These are phyloP conservation scores for Spea bombifrons DNA, from an alignment of 2,113 vertebrate genomes.

Conservation along the genomic window DNA sequence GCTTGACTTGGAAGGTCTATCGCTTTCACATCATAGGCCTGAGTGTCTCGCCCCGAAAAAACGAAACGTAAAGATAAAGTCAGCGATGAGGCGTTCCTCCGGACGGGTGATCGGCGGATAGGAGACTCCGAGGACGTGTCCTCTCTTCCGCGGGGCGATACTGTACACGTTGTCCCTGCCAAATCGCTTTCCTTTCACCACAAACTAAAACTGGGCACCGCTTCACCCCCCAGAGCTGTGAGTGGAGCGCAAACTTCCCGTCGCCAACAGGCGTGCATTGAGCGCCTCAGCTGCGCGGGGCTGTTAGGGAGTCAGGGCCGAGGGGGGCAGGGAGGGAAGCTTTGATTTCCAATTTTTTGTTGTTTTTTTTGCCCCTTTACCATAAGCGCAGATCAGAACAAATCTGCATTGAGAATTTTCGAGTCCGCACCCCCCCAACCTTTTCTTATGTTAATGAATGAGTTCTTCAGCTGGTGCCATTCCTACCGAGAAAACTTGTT, in stretches of 20 bases:
- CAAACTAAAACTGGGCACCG: constrained; percentile 28
- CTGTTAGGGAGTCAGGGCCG: neutral
- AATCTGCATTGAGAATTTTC: constrained; percentile 33
- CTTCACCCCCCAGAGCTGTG: constrained; percentile 6
- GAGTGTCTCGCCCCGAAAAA: too few relatives aligned
- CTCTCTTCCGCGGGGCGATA: neutral
- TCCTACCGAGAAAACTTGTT: constrained; percentile 31
- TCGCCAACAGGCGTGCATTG: constrained; percentile 16
- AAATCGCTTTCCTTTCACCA: constrained; percentile 20
- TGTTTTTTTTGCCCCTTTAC: constrained; percentile 40
- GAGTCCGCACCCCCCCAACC: neutral
- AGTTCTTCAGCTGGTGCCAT: constrained; percentile 25
- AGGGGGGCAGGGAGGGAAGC: constrained; percentile 7
- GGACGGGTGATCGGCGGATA: too few relatives aligned
- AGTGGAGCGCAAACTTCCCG: constrained; percentile 14
- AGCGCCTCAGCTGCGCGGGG: constrained; percentile 27
- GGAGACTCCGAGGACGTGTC: too few relatives aligned
- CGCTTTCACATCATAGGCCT: too few relatives aligned
- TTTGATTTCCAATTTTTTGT: constrained; percentile 25
- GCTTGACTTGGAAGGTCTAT: too few relatives aligned
- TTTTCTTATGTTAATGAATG: constrained; percentile 43
- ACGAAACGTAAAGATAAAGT: too few relatives aligned
- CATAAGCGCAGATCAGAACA: constrained; percentile 34
- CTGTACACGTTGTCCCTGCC: constrained; percentile 39
- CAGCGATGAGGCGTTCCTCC: too few relatives aligned